These are phyloP conservation scores for Pangasius larnaudii DNA, from an alignment of 2,797 vertebrate species.

Conservation along the genomic window DNA sequence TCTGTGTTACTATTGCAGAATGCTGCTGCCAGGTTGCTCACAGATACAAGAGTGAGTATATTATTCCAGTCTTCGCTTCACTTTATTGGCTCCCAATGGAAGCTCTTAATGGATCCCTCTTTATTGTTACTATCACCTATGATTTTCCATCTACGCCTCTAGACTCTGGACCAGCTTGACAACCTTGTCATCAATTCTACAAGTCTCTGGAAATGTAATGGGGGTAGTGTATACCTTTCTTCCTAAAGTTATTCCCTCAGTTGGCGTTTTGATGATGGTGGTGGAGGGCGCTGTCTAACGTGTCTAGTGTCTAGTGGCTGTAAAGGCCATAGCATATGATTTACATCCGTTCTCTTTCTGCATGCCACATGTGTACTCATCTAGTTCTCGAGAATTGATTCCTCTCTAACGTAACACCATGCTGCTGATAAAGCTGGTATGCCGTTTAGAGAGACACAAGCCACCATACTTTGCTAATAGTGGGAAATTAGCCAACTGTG, in stretches of 20 bases:
- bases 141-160: neutral
- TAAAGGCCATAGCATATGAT: neutral
- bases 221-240: neutral
- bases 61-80: neutral
- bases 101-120: neutral
- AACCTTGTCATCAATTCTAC: neutral
- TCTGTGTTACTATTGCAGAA: too few species aligned
- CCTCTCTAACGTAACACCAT: neutral
- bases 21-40: neutral
- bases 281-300: neutral
- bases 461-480: neutral
- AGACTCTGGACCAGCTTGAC: neutral
- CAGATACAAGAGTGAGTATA: neutral
- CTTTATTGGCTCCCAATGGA: neutral
- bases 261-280: neutral
- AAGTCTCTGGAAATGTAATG: neutral
- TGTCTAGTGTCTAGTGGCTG: neutral
- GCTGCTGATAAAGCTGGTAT: conserved; percentile 11
- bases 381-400: neutral
- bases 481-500: neutral
- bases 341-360: neutral
- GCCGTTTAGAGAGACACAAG: neutral
- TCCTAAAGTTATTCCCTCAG: neutral
- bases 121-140: neutral
- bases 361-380: neutral